phyloP scores from a whole-genome alignment of 2,113 vertebrate genomes.

The Sminthopsis crassicaudata region DNA sequence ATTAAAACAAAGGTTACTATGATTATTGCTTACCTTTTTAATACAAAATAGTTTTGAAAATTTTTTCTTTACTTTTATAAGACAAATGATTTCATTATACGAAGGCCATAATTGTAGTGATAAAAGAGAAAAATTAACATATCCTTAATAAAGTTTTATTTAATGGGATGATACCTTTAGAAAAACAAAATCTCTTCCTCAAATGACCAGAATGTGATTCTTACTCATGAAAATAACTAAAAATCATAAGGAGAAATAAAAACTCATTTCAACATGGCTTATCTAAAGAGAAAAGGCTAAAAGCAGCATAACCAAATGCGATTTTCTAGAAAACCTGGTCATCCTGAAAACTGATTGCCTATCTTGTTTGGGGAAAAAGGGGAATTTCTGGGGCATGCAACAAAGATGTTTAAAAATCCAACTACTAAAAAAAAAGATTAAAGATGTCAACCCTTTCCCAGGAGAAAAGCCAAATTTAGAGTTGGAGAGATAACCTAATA shows the following conservation, averaged over 20 bases:
- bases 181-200: neutral
- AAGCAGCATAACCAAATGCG: neutral
- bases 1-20: neutral
- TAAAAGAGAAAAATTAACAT: neutral
- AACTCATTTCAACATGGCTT: neutral
- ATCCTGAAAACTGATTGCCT: neutral
- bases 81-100: neutral
- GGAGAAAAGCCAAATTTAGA: slow-evolving; percentile 1
- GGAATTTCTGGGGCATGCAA: neutral
- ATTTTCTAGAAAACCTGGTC: neutral
- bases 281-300: neutral
- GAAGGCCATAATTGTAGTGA: neutral
- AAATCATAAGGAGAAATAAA: neutral
- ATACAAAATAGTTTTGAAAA: neutral
- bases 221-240: neutral
- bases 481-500: neutral
- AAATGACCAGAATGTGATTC: neutral
- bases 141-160: neutral
- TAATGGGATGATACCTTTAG: neutral
- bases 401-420: neutral
- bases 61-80: neutral
- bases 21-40: neutral
- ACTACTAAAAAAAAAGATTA: neutral
- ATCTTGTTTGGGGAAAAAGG: neutral
- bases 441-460: slow-evolving; percentile 3